These are phyloP conservation scores for Rattus norvegicus DNA, from an alignment of 2,113 vertebrate species.

Conservation along the genomic window GRCr8 NC_086020.1:224828501-224829000, in stretches of 20 bases:
- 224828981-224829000: background rate
- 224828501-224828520: background rate
- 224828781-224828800: slow-evolving; percentile 59
- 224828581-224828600: slow-evolving; percentile 25
- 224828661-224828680: slow-evolving; percentile 67
- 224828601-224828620: background rate
- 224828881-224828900: slow-evolving; percentile 44
- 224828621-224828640: background rate
- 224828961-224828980: background rate
- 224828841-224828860: slow-evolving; percentile 82
- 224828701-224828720: slow-evolving; percentile 56
- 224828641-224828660: background rate
- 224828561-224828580: background rate
- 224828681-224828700: slow-evolving; percentile 4
- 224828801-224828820: slow-evolving; percentile 69
- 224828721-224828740: slow-evolving; percentile 71
- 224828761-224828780: slow-evolving; percentile 64
- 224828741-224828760: slow-evolving; percentile 84
- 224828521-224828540: background rate
- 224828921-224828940: background rate
- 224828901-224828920: background rate
- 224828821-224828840: slow-evolving; percentile 32
- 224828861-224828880: slow-evolving; percentile 60
- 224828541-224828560: background rate
- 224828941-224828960: background rate